Base-by-base conservation (phyloP, 2,888 invertebrate genomes). In the Syrphus vitripennis region DNA sequence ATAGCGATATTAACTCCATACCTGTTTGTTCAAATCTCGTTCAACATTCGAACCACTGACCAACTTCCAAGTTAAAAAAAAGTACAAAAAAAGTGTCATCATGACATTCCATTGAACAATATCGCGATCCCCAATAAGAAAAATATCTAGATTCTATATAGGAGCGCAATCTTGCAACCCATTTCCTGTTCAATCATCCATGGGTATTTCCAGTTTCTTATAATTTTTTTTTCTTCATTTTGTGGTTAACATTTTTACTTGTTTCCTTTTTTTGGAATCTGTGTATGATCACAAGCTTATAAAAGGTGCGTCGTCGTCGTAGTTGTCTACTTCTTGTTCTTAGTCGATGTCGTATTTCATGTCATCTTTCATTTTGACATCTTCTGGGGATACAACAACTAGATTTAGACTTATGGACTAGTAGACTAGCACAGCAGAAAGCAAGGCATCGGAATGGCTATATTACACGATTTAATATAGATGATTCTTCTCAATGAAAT, bases 181-280 rank as follows among this genome's bases (percentile, higher is more conserved):
- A 81, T 82, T 86, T 86, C 86, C 86, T 86, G 86, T 86, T 78
- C 55, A 81, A 86, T 72, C 84, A 72, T 67, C 71, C 67, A 79
- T 83, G 79, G 63, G 19, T 70, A 34, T 74, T 65, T 81, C 81
- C 42, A 74, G 81, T 78, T 80, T 61, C 12, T 26, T 24, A 26
- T 65, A 16, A 2, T 61, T 12, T 29, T 53, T 4, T 5, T 29
- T 10, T 29, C 9, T 14, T 16, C 1, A 16, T 50, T 40, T 67
- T 24, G n/a, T 37, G 31, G 14, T 69, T n/a, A n/a, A 45, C 7
- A 19, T 50, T 50, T 24, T n/a, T n/a, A n/a, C 21, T 67, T 31
- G 31, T n/a, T 59, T 59, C 16, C 16, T 67, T 29, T 31, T 70
- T 67, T 83, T 69, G 53, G 6, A 74, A 42, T 31, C 67, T 76